Evolutionary conservation across 1,140 invertebrate species (phyloP), one percentile per base, ranked within the genome.

Genomic region (Drosophila bifasciata): DNA sequence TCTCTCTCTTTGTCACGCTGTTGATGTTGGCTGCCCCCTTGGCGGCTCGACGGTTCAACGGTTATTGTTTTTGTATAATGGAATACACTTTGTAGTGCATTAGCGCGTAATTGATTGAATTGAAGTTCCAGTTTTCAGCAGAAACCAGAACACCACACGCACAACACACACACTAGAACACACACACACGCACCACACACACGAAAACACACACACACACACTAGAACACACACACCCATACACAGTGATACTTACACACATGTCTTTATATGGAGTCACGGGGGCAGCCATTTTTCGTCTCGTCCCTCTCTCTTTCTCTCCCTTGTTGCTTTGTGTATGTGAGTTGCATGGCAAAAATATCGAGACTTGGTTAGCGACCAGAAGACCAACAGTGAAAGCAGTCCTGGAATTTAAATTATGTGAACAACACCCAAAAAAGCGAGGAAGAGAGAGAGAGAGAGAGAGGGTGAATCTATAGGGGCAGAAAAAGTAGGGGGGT

Each of bases 51-150:
- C 74, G 48, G 45, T 13, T 13, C 3, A 45, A 50, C 74, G 48
- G 45, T 13, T 63, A 78, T 73, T 78, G 76, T 79, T 69, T 69
- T 69, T 63, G 53, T 60, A 57, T 75, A 64, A 79, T 46, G 55
- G 46, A 69, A 48, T 60, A 19, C 23, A 63, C 58, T 74, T 79
- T 79, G 55, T 70, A 74, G 76, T 74, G 63, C 76, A 79, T 74
- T 64, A 74, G 70, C 52, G 70, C 70, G 76, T 75, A 79, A 79
- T 79, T 79, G 76, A 79, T 79, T 79, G 55, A 79, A 79, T 79
- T 79, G 62, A 79, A 74, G 58, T 74, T 79, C 28, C 76, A 62
- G 57, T 78, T 71, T 41, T 44, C 16, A 13, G 43, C 21, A 41
- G 9, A 28, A 19, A n/a, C 9, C 11, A 21, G 11, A 53, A 40